Base-by-base conservation (phyloP, 2,888 invertebrate genomes). In the Aelia acuminata region DNA sequence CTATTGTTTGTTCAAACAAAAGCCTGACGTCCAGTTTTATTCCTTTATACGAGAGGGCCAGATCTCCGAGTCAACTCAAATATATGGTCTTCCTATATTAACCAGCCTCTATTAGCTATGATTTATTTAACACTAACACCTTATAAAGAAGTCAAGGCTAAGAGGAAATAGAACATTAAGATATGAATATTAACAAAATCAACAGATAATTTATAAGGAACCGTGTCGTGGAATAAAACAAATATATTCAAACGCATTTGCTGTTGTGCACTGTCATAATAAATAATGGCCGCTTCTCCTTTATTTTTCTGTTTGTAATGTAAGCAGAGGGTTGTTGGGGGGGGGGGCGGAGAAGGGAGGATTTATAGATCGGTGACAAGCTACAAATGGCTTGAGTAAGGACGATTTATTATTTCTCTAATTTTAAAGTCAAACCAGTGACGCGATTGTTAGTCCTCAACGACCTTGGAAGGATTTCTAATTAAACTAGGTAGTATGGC, bases 91-190 rank as follows among this genome's bases (percentile, higher is more conserved):
- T 18, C 11, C n/a, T 80, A 80, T 43, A 80, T 80, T 80, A 80
- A 13, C 43, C n/a, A 43, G 80, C 43, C 39, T 43, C 43, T 80
- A 43, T 80, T 80, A 22, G 80, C 80, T 80, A 47, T 43, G 43
- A 80, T 80, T 80, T 80, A 80, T 80, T 80, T 80, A n/a, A 43
- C 43, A 80, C 80, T 80, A 80, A 80, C 80, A 80, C 80, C 80
- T 43, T 80, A 80, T 80, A 80, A 80, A 80, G 80, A 80, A 80
- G 80, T 47, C 80, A 80, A n/a, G 43, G 80, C 43, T 80, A 47
- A 43, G 39, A 43, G 43, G 80, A 47, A 43, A 80, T 39, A 43
- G 80, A 80, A 80, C 80, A 80, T 80, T 80, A 80, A 80, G 80
- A 80, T n/a, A 80, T 80, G 43, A 80, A 80, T 47, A 80, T 80